phyloP scores from a whole-genome alignment of 2,113 vertebrate genomes.

The Sander vitreus region DNA sequence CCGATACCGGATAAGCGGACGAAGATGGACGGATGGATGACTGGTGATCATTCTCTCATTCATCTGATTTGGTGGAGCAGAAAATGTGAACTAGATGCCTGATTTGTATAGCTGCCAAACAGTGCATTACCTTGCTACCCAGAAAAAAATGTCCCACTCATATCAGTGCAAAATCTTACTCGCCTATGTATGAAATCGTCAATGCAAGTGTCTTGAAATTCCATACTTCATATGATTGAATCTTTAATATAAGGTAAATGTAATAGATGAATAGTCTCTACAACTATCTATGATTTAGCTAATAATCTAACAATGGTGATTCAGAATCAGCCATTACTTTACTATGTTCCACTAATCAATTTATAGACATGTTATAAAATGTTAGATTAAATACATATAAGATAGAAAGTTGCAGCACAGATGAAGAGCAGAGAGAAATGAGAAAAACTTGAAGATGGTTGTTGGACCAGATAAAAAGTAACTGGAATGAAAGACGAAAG shows the following conservation, averaged over 20 bases:
- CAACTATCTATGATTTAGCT: neutral
- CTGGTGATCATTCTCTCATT: conserved; percentile 23
- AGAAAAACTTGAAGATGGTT: conserved; percentile 28
- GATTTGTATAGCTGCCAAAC: conserved; percentile 43
- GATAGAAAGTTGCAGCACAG: neutral
- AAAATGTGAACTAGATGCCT: conserved; percentile 41
- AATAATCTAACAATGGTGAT: neutral
- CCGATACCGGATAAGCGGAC: too few species aligned
- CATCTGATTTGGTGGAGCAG: conserved; percentile 34
- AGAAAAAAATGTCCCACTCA: conserved; percentile 26
- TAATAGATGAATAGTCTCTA: neutral
- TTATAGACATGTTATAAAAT: neutral
- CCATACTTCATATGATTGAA: neutral
- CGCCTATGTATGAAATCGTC: neutral
- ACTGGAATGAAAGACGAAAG: conserved; percentile 31
- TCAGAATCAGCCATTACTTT: neutral
- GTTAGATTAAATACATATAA: neutral
- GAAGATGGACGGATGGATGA: too few species aligned
- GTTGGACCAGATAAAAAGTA: conserved; percentile 40
- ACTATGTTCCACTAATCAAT: neutral
- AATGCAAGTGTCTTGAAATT: neutral
- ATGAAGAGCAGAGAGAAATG: conserved; percentile 20
- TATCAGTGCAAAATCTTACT: conserved; percentile 15
- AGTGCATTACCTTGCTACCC: conserved; percentile 8
- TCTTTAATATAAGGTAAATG: neutral